Percentiles rank a stretch among this genome's conserved stretches.
These are phyloP conservation scores for Dreissena polymorpha DNA, from an alignment of 1,140 invertebrate genomes.

Conservation along the genomic window DNA sequence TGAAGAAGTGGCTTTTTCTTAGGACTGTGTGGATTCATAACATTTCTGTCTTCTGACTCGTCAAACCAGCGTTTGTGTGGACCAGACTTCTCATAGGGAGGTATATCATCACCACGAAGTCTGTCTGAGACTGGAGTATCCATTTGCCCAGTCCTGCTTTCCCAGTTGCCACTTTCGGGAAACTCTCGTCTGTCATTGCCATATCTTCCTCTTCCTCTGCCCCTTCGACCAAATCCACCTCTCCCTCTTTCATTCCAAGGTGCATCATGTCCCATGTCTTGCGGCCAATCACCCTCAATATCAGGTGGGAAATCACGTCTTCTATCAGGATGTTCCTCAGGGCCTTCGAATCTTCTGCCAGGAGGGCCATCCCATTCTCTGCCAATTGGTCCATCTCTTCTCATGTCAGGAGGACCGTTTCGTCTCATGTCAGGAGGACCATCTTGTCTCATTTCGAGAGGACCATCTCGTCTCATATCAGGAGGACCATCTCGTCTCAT, in stretches of 20 bases:
- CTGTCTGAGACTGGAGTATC: background rate
- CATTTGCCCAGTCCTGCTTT: too few relatives aligned
- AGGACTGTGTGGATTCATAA: too few relatives aligned
- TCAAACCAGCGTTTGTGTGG: background rate
- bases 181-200: too few relatives aligned
- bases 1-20: too few relatives aligned
- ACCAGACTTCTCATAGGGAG: background rate
- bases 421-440: background rate
- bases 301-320: background rate
- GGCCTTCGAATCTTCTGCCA: background rate
- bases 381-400: background rate
- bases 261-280: background rate
- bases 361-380: background rate
- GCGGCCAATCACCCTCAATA: background rate
- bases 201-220: constrained; percentile 18
- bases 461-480: background rate
- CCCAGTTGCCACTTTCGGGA: too few relatives aligned
- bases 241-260: background rate
- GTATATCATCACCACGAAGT: background rate
- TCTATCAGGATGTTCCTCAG: background rate
- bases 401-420: background rate
- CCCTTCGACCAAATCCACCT: background rate
- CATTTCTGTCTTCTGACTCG: too few relatives aligned
- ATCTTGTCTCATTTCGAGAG: background rate
- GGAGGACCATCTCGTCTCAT: background rate